Evolutionary conservation across 2,797 vertebrate genomes (phyloP).

Genomic region (Enteromius anoplus): DNA sequence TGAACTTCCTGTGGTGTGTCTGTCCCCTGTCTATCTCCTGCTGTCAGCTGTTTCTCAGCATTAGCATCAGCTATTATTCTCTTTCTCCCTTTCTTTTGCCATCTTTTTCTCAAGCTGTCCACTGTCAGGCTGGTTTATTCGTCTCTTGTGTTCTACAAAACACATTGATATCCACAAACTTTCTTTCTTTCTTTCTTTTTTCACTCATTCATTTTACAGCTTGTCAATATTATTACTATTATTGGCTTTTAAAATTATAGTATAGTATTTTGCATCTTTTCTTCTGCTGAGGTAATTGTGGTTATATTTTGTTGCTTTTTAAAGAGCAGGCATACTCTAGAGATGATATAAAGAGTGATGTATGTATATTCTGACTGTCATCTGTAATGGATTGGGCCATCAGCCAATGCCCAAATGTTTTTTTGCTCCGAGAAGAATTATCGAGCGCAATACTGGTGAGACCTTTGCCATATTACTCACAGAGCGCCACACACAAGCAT

Average conservation of each 20-base stretch:
- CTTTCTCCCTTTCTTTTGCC: not conserved
- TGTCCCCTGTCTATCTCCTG: constrained; percentile 13
- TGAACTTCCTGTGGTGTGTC: constrained; percentile 18
- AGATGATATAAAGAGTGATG: not conserved
- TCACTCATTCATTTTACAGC: not conserved
- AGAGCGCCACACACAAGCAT: constrained; percentile 6
- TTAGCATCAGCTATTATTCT: constrained; percentile 19
- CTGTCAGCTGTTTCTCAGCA: constrained; percentile 31
- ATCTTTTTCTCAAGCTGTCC: not conserved
- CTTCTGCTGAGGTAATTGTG: not conserved
- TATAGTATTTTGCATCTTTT: not conserved
- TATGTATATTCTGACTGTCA: constrained; percentile 6
- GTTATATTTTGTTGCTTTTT: not conserved
- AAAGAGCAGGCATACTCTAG: not conserved
- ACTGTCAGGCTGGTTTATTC: not conserved
- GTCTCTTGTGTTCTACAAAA: constrained; percentile 7
- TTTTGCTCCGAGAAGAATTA: constrained; percentile 1
- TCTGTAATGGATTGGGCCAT: constrained; percentile 13
- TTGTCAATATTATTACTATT: not conserved
- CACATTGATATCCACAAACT: not conserved
- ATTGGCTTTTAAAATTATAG: not conserved
- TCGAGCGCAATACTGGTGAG: constrained; percentile 4
- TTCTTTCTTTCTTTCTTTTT: not conserved
- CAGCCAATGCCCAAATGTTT: not conserved
- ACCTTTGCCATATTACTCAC: constrained; percentile 21